Percentiles rank a stretch among this genome's conserved stretches.
phyloP scores from a whole-genome alignment of 2,888 invertebrate genomes.

The Lypha dubia region DNA sequence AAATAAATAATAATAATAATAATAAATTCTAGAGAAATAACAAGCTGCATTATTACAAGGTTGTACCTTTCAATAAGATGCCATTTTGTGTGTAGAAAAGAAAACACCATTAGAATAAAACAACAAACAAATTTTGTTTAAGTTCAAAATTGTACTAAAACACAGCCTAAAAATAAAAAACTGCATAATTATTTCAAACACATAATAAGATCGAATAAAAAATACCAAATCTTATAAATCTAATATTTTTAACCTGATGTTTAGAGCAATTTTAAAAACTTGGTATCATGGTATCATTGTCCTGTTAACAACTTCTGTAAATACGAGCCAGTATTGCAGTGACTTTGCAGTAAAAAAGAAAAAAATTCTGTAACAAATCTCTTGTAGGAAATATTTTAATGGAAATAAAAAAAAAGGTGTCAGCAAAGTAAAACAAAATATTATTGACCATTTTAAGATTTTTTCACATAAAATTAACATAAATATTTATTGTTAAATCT shows the following conservation, averaged over 20 bases:
- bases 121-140: too few relatives aligned
- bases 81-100: too few relatives aligned
- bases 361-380: background rate
- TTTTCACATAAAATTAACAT: slow-evolving; percentile 55
- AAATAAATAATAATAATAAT: too few relatives aligned
- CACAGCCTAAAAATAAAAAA: too few relatives aligned
- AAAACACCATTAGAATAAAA: too few relatives aligned
- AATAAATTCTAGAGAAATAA: too few relatives aligned
- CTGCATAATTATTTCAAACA: too few relatives aligned
- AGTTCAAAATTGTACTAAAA: too few relatives aligned
- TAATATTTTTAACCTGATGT: background rate
- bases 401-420: slow-evolving; percentile 14
- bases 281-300: background rate
- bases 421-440: slow-evolving; percentile 14
- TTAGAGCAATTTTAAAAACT: background rate
- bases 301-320: background rate
- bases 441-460: slow-evolving; percentile 37
- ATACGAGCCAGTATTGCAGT: background rate
- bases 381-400: slow-evolving; percentile 28
- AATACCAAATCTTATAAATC: too few relatives aligned
- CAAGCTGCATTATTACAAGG: too few relatives aligned
- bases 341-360: background rate
- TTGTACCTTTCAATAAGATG: too few relatives aligned
- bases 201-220: too few relatives aligned
- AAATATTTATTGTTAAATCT: slow-evolving; percentile 32